Evolutionary conservation across 2,797 vertebrate genomes (phyloP).

Genomic region (Cephalopachus bancanus): DNA sequence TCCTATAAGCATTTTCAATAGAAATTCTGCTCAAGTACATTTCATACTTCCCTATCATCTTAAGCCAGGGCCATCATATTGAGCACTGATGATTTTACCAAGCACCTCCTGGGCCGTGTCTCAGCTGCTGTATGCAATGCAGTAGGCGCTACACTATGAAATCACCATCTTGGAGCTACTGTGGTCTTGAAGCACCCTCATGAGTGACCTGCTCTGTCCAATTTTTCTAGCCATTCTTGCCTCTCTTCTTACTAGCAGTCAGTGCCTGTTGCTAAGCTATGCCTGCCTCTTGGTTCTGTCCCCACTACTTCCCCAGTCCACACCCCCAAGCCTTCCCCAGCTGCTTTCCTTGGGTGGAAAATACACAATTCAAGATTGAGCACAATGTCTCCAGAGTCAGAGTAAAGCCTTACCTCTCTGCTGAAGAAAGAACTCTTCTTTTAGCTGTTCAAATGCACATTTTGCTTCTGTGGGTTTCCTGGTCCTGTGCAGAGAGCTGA

Average conservation of each 20-base stretch:
- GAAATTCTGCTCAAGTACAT: background rate
- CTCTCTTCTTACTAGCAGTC: background rate
- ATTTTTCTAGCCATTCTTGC: background rate
- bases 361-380: background rate
- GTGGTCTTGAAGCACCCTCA: background rate
- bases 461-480: background rate
- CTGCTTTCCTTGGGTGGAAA: background rate
- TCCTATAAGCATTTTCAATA: background rate
- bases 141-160: rapidly evolving
- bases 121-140: rapidly evolving
- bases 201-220: background rate
- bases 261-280: background rate
- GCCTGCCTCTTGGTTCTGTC: background rate
- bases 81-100: background rate
- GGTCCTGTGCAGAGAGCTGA: no score
- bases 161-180: background rate
- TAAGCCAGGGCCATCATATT: background rate
- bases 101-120: rapidly evolving
- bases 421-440: background rate
- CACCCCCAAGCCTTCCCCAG: background rate
- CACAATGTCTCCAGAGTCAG: background rate
- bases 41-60: background rate
- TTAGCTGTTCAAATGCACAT: background rate
- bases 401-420: background rate
- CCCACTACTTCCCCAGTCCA: background rate